Evolutionary conservation across 2,888 invertebrate species (phyloP), one percentile per base, ranked within the genome.

Genomic region (Lagria hirta): DNA sequence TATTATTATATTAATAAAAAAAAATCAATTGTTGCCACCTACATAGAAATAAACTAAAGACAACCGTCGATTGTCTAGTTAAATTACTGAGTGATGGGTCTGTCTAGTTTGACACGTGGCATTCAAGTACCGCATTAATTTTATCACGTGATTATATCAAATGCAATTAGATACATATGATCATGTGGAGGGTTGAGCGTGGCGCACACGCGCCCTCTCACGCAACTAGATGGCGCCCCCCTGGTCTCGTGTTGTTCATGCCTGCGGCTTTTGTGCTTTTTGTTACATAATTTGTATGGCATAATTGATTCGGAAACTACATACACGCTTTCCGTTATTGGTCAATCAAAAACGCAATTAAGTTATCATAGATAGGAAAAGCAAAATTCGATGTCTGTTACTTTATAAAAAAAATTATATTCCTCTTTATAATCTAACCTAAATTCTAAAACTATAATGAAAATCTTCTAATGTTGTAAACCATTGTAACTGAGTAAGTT

Each of bases 121-220:
- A 54, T 57, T 64, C 63, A 61, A 68, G 66, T 66, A 59, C 59
- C 56, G 61, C 69, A 67, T 67, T 68, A 68, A 68, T 67, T 68
- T 64, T 64, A 69, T 68, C 68, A 67, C 62, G 60, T 64, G 67
- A 68, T 69, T 65, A 66, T 61, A 59, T 58, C 57, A 55, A 55
- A 61, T 62, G 60, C 66, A 68, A 69, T 69, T 68, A 67, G 66
- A 66, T 60, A 62, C 64, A 59, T 57, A 60, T 61, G 59, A 58
- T 55, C 55, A 55, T 59, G 52, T 52, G 54, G 54, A 49, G 51
- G 51, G 48, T 30, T 51, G 47, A 63, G 54, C 61, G 63, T 61
- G 62, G 32, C 52, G 33, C 49, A 42, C 62, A 57, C 58, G 58
- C 52, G 60, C 42, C 34, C 43, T 43, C 48, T 37, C 55, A 58